Percentiles rank a stretch among this genome's conserved stretches.
These are phyloP conservation scores for Papilio protenor DNA, from an alignment of 2,888 invertebrate genomes.

Conservation along the genomic window DNA sequence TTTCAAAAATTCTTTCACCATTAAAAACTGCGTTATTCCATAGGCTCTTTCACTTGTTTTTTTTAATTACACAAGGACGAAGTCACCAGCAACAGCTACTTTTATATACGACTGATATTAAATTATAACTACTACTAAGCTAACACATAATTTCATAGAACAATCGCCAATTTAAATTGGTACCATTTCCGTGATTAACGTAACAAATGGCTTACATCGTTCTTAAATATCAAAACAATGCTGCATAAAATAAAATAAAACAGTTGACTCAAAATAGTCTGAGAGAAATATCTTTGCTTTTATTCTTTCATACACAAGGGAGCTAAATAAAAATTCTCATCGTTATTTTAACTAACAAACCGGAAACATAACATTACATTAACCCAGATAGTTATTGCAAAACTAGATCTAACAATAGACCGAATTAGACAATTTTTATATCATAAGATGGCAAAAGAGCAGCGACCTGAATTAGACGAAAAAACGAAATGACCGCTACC, in stretches of 20 bases:
- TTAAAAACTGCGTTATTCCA: too few relatives aligned
- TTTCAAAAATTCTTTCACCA: too few relatives aligned
- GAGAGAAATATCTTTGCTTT: constrained; percentile 6
- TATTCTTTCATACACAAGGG: background rate
- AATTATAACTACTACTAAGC: too few relatives aligned
- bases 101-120: too few relatives aligned
- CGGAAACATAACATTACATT: constrained; percentile 10
- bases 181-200: background rate
- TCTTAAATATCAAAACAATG: background rate
- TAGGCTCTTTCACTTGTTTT: too few relatives aligned
- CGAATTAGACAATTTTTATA: background rate
- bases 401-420: constrained; percentile 6
- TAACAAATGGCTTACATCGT: background rate
- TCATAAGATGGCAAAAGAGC: too few relatives aligned
- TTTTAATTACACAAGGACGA: too few relatives aligned
- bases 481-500: too few relatives aligned
- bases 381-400: background rate
- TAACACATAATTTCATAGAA: background rate
- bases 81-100: too few relatives aligned
- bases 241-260: constrained; percentile 1
- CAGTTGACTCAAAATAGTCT: background rate
- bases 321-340: background rate
- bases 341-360: constrained; percentile 1
- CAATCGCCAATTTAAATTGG: background rate
- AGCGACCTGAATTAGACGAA: too few relatives aligned